A percentile compares a stretch with the other conserved stretches of the same genome.
Conservation (phyloP, 2,113 vertebrate species). For the Erythrolamprus reginae region DNA sequence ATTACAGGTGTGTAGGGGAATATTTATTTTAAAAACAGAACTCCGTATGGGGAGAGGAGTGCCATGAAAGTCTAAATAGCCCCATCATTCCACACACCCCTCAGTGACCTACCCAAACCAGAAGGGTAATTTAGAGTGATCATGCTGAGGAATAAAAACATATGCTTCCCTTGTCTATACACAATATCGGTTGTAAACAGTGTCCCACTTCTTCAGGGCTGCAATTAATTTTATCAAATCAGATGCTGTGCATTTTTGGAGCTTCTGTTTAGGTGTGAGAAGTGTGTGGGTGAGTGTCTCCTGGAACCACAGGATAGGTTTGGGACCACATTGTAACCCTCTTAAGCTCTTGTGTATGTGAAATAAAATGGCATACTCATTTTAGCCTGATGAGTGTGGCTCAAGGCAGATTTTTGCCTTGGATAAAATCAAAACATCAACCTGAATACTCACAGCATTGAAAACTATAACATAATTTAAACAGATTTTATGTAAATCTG, state of each 20-base stretch:
- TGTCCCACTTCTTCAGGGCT: background rate
- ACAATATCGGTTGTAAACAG: too few species aligned
- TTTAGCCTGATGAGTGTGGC: background rate
- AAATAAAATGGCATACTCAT: background rate
- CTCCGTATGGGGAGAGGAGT: background rate
- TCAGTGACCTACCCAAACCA: background rate
- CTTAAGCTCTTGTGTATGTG: background rate
- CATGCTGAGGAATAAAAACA: background rate
- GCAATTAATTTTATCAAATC: background rate
- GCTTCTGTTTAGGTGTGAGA: background rate
- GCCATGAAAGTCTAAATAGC: background rate
- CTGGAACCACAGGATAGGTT: background rate
- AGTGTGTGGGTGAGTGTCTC: background rate
- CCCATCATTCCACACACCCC: background rate
- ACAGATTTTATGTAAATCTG: constrained; percentile 5
- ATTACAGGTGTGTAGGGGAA: background rate
- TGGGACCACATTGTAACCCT: background rate
- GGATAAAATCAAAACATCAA: background rate
- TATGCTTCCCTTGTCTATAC: background rate
- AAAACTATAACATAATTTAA: background rate
- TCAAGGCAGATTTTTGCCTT: background rate
- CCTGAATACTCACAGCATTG: background rate
- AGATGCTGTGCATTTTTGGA: background rate
- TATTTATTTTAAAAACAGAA: background rate
- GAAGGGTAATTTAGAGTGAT: background rate